These are phyloP conservation scores for Nesospiza acunhae DNA, from an alignment of 2,113 vertebrate genomes.

Conservation along the genomic window DNA sequence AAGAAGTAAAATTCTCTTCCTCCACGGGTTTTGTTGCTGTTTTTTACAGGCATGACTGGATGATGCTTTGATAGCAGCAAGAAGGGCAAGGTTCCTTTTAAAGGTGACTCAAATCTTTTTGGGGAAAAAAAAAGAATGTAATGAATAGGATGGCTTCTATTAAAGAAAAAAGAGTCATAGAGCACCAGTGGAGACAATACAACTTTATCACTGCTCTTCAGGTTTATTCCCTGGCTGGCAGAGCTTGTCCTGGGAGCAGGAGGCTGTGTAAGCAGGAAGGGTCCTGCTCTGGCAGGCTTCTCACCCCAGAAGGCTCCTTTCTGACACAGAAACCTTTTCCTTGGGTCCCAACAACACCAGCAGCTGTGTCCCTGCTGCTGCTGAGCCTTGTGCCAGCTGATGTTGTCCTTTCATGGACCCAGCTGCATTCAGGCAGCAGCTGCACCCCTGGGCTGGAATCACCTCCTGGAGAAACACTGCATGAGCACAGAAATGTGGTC, in stretches of 20 bases:
- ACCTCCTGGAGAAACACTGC: background rate
- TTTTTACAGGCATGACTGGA: background rate
- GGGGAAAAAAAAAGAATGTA: background rate
- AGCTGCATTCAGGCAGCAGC: background rate
- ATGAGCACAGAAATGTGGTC: background rate
- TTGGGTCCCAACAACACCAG: background rate
- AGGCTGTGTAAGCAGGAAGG: background rate
- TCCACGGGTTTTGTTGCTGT: background rate
- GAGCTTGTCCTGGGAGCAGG: background rate
- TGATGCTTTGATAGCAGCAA: background rate
- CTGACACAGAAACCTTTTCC: background rate
- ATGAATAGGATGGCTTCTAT: background rate
- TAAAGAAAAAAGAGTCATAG: background rate
- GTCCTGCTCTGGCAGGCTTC: background rate
- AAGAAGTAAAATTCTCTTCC: background rate
- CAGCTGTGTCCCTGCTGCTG: background rate
- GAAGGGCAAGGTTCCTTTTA: background rate
- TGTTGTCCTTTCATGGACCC: background rate
- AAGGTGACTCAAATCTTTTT: background rate
- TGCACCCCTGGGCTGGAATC: background rate
- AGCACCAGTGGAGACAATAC: background rate
- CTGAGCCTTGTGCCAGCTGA: background rate
- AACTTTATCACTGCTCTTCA: conserved; percentile 10
- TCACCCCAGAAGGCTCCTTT: background rate
- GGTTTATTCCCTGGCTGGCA: background rate